A percentile compares a stretch with the other conserved stretches of the same genome.
Evolutionary conservation across 1,140 invertebrate genomes (phyloP).

Genomic region (Aphelinus atriplicis): DNA sequence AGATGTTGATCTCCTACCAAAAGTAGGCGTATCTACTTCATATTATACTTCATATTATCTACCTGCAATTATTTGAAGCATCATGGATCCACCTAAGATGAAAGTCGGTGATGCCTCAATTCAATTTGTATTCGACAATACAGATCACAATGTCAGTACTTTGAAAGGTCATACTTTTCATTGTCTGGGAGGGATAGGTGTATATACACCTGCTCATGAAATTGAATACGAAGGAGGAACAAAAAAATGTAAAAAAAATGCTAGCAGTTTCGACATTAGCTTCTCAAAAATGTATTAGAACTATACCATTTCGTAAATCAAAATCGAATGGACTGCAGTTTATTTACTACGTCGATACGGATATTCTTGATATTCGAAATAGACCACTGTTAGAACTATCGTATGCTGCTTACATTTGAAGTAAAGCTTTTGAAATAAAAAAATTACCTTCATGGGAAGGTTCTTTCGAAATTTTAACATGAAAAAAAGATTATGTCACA

Average conservation of each 20-base stretch:
- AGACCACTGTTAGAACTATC: neutral
- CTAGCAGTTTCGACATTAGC: slow-evolving; percentile 1
- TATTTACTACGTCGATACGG: neutral
- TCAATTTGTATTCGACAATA: slow-evolving; percentile 57
- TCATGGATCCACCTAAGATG: slow-evolving; percentile 46
- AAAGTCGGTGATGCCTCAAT: slow-evolving; percentile 44
- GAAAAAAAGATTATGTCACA: neutral
- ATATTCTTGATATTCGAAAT: neutral
- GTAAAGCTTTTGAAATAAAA: neutral
- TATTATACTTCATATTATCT: slow-evolving; percentile 42
- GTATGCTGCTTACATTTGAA: slow-evolving; percentile 20
- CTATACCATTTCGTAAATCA: neutral
- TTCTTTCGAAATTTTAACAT: slow-evolving; percentile 31
- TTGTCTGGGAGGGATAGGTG: slow-evolving; percentile 27
- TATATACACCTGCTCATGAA: slow-evolving; percentile 50
- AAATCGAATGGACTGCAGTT: neutral
- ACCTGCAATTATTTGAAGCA: slow-evolving; percentile 53
- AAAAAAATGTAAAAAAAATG: slow-evolving; percentile 29
- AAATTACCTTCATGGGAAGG: slow-evolving; percentile 29
- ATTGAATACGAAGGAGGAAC: slow-evolving; percentile 36
- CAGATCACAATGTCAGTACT: slow-evolving; percentile 48
- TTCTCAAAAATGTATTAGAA: slow-evolving; percentile 18
- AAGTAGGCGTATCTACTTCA: slow-evolving; percentile 51
- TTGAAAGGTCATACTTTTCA: slow-evolving; percentile 38
- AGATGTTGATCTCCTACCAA: slow-evolving; percentile 54